Base-by-base conservation (phyloP, 1,140 invertebrate genomes). In the Heterodera schachtii region DNA sequence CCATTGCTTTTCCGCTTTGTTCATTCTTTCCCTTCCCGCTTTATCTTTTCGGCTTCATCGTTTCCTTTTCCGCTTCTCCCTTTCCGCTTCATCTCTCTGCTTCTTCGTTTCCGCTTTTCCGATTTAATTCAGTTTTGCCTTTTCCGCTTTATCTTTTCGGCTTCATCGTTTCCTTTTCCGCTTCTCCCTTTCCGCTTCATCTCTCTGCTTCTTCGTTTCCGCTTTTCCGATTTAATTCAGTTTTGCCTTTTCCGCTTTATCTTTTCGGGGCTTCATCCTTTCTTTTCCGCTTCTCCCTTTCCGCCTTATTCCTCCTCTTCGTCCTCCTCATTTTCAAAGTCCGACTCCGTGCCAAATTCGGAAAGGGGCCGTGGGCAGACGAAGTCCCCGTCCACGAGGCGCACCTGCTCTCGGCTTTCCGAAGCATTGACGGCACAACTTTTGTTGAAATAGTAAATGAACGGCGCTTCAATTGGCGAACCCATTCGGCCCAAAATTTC, bases 331-430 rank as follows among this genome's bases (percentile, higher is more conserved):
- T 52, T 49, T 69, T 86, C 85, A 47, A 77, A 86, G 71, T 86
- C 85, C 60, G 67, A 75, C 77, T 86, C 85, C 77, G 87, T 86
- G n/a, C 86, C 85, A 16, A 86, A 75, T 49, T 46, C 64, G 11
- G 87, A 77, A 21, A 86, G 57, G 11, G 85, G 85, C 41, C 88
- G 82, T 64, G 86, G 71, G 70, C 82, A 79, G 21, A 86, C 85
- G 6, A 86, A 43, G 71, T 86, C 85, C 11, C 85, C 85, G 43
- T 86, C 78, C 7, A 87, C 77, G 52, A 85, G 57, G n/a, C 85
- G 74, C 31, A 84, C 71, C 43, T 79, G 66, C 3, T 46, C 64
- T 19, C 78, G 67, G 31, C 46, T 60, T n/a, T 31, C 31, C 31
- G 31, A 31, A 31, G 52, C 19, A 43, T 8, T 46, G 1, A 16